Percentiles rank a stretch among this genome's conserved stretches.
Conservation (phyloP, 2,888 invertebrate species). For the Thyatira batis region DNA sequence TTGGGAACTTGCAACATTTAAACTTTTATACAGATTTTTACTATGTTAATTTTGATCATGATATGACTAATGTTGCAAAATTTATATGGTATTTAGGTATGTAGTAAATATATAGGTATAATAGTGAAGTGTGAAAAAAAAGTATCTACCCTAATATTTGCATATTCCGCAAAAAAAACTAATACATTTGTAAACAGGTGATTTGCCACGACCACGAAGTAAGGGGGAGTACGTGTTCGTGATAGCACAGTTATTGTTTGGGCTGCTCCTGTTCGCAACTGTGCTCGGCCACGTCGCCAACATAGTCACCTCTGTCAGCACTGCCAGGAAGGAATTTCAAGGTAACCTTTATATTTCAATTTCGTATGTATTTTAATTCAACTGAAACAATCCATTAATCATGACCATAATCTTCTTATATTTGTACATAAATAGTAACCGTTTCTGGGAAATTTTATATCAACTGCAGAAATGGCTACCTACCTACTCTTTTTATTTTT, state of each 20-base stretch:
- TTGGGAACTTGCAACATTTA: background rate
- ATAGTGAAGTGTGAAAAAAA: no score
- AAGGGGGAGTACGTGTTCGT: conserved; percentile 98
- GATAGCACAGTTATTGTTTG: conserved; percentile 96
- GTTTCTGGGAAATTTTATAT: no score
- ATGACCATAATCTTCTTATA: no score
- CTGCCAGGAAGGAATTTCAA: conserved; percentile 98
- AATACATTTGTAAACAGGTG: conserved; percentile 70
- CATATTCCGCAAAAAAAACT: background rate
- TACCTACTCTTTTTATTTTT: background rate
- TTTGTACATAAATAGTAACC: background rate
- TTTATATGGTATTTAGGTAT: no score
- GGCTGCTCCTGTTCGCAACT: conserved; percentile 96
- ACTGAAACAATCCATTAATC: no score
- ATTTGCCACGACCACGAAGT: conserved; percentile 94
- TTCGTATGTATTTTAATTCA: no score
- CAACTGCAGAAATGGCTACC: no score
- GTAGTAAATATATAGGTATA: no score
- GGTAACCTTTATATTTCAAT: conserved; percentile 88
- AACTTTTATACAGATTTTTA: background rate
- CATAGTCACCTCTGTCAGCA: conserved; percentile 98
- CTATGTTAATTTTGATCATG: no score
- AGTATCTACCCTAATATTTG: background rate
- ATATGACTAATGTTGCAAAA: no score
- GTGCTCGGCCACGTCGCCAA: conserved; percentile 98